Evolutionary conservation across 2,113 vertebrate species (phyloP).

Genomic region (Corapipo altera): DNA sequence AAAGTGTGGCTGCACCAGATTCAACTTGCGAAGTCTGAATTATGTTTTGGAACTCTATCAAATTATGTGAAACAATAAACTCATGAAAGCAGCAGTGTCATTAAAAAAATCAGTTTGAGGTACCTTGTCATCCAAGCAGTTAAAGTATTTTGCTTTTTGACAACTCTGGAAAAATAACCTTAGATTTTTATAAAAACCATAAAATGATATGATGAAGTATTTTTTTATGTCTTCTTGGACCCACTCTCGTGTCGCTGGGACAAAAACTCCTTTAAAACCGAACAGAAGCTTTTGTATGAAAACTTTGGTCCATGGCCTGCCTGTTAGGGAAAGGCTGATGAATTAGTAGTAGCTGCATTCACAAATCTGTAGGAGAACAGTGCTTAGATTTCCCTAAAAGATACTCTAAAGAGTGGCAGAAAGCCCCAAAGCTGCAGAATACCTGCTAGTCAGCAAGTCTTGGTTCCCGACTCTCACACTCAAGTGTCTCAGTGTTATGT

Average conservation of each 20-base stretch:
- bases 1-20: not conserved
- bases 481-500: slow-evolving; percentile 47
- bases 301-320: not conserved
- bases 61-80: not conserved
- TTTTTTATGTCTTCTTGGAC: not conserved
- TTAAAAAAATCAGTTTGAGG: not conserved
- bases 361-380: not conserved
- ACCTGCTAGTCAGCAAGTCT: slow-evolving; percentile 32
- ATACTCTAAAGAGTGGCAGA: not conserved
- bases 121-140: not conserved
- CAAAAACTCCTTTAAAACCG: not conserved
- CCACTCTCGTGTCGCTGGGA: not conserved
- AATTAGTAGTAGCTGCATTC: not conserved
- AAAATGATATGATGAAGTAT: not conserved
- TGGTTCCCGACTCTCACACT: not conserved
- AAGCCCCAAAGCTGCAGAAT: not conserved
- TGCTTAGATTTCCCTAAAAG: not conserved
- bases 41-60: not conserved
- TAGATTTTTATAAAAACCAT: not conserved
- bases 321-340: not conserved
- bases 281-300: not conserved
- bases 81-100: not conserved
- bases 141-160: slow-evolving; percentile 3
- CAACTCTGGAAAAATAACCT: not conserved
- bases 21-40: not conserved